phyloP scores from a whole-genome alignment of 2,888 invertebrate species.

The Panorpa germanica region DNA sequence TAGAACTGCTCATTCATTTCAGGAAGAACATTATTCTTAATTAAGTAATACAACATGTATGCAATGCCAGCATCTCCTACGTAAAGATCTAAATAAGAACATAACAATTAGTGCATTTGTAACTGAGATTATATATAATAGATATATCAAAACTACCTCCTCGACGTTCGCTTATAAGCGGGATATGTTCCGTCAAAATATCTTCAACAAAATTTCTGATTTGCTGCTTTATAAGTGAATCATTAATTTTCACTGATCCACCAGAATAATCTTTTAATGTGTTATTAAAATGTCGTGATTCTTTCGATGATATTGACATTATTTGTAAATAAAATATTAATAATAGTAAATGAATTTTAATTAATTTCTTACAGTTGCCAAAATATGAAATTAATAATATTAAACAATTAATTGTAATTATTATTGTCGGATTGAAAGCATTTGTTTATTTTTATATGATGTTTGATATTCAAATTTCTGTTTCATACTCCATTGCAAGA shows the following conservation, averaged over 20 bases:
- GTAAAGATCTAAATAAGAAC: no score
- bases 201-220: conserved; percentile 11
- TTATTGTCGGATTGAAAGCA: no score
- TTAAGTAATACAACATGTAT: conserved; percentile 55
- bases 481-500: no score
- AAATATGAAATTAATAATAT: no score
- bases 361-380: no score
- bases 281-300: neutral
- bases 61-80: conserved; percentile 38
- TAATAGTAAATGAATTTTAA: neutral
- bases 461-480: no score
- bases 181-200: conserved; percentile 22
- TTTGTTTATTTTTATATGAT: no score
- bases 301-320: conserved; percentile 4
- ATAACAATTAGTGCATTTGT: no score
- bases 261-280: neutral
- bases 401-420: no score
- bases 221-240: conserved; percentile 2
- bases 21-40: conserved; percentile 30
- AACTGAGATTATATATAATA: conserved; percentile 21
- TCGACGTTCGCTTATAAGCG: conserved; percentile 18
- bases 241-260: neutral
- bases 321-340: neutral
- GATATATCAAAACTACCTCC: conserved; percentile 19
- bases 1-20: conserved; percentile 28